Evolutionary conservation across 2,888 invertebrate genomes (phyloP), one percentile per base, ranked within the genome.

Genomic region (Caenorhabditis drosophilae): DNA sequence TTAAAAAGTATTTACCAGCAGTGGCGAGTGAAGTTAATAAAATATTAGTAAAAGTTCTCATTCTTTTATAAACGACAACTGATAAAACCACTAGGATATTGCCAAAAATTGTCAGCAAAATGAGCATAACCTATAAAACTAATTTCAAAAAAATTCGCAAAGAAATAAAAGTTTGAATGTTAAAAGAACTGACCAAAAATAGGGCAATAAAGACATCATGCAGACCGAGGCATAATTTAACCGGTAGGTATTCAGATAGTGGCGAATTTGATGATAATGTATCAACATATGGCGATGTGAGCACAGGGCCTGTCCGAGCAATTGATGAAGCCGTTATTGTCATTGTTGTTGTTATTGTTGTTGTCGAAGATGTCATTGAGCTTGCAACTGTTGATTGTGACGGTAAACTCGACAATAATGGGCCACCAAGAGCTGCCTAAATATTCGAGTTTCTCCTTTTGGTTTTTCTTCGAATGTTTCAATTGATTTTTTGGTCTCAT

Each of bases 41-140:
- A 44, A 84, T 79, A 70, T 84, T 84, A 6, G 84, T 85, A 68
- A 84, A 82, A 0, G 84, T 84, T 40, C 84, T 68, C 84, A 84
- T 84, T 48, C 84, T 76, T 53, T 83, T 80, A 76, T 84, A 85
- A 38, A 84, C 74, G 47, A 77, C 68, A 23, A 85, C 84, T 4
- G 84, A 82, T 35, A 84, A 77, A 6, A 84, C 81, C 18, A 84
- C 84, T 45, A 85, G 78, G 26, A 81, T 72, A 54, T 84, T 84
- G 40, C 84, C 84, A 34, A 84, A 73, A 25, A 83, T 76, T 9
- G 80, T 83, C 23, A 75, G 57, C 23, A 83, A 56, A 41, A 83
- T 84, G 31, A 84, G 56, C 49, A 81, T 56, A 12, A 81, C 77
- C 79, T 83, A 68, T 46, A 78, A 63, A 9, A 58, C 7, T 2